phyloP scores from a whole-genome alignment of 2,888 invertebrate genomes.

The Nineta flava region DNA sequence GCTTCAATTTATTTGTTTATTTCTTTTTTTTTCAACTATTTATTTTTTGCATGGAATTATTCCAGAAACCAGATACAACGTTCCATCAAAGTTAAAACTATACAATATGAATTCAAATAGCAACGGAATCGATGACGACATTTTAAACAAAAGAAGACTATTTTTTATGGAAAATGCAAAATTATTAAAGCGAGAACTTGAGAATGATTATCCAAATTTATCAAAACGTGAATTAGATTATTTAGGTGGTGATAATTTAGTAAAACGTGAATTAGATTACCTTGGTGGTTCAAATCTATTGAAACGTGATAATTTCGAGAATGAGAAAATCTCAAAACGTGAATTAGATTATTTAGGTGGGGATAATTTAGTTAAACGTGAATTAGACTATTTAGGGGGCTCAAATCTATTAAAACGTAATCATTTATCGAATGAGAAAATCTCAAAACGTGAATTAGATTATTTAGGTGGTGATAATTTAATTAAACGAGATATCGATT shows the following conservation, averaged over 20 bases:
- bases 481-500: background rate
- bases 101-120: too few relatives aligned
- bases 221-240: conserved; percentile 1
- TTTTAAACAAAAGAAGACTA: too few relatives aligned
- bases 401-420: conserved; percentile 2
- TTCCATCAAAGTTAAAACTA: too few relatives aligned
- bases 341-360: conserved; percentile 2
- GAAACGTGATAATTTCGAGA: background rate
- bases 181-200: background rate
- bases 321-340: conserved; percentile 1
- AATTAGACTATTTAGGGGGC: conserved; percentile 1
- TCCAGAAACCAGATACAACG: too few relatives aligned
- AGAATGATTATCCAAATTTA: background rate
- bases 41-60: too few relatives aligned
- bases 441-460: conserved; percentile 1
- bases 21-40: too few relatives aligned
- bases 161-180: background rate
- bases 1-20: too few relatives aligned
- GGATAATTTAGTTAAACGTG: too few relatives aligned
- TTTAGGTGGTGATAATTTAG: conserved; percentile 1
- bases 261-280: background rate
- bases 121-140: too few relatives aligned
- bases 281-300: background rate
- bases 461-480: conserved; percentile 1
- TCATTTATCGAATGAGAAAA: background rate